Percentiles rank a stretch among this genome's conserved stretches.
phyloP scores from a whole-genome alignment of 2,888 invertebrate genomes.

The Dicycla oo region DNA sequence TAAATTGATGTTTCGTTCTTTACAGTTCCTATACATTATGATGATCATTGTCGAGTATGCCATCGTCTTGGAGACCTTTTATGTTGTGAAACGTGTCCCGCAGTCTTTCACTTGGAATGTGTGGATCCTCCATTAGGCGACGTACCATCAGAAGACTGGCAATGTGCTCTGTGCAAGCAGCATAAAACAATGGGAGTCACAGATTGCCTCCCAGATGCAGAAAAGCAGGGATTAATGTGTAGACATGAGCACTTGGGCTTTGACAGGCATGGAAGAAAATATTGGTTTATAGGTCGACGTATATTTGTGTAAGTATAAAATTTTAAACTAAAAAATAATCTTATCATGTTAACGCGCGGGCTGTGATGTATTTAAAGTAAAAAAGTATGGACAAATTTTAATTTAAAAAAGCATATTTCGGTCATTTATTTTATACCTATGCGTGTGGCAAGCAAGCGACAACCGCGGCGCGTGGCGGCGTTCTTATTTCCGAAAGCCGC shows the following conservation, averaged over 20 bases:
- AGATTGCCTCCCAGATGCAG: conserved; percentile 97
- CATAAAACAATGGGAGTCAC: conserved; percentile 98
- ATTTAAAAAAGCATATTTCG: not conserved
- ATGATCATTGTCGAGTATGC: conserved; percentile 97
- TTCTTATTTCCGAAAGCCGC: not conserved
- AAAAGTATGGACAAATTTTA: not conserved
- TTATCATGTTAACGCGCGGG: not conserved
- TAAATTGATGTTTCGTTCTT: conserved; percentile 19
- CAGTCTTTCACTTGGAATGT: conserved; percentile 99
- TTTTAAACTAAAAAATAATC: not conserved
- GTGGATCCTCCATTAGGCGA: conserved; percentile 98
- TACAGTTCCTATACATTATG: conserved; percentile 95
- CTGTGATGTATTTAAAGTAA: not conserved
- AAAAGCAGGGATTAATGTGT: conserved; percentile 97
- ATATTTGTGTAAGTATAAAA: conserved; percentile 96
- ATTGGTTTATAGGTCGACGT: conserved; percentile 98
- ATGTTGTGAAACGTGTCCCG: conserved; percentile 99
- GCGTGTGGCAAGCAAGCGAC: not conserved
- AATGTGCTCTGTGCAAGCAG: conserved; percentile 97
- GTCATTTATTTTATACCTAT: not conserved
- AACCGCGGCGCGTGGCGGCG: too few species aligned
- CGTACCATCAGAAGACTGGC: conserved; percentile 99
- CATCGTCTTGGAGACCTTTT: conserved; percentile 98
- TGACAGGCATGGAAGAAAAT: conserved; percentile 98
- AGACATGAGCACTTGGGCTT: conserved; percentile 98